Evolutionary conservation across 2,888 invertebrate genomes (phyloP).

Genomic region (Philonicus albiceps): DNA sequence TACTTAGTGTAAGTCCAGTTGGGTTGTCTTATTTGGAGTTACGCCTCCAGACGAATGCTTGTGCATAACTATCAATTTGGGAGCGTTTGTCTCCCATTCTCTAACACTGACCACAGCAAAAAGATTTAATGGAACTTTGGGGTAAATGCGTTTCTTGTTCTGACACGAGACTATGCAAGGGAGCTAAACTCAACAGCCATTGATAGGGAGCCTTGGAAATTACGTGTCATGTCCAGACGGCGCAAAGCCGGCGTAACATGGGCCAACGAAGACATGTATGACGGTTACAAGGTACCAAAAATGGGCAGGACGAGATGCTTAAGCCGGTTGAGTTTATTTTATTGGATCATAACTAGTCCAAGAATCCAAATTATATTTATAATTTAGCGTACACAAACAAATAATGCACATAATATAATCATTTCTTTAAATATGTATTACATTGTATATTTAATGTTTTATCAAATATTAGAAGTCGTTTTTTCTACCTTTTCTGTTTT

Average conservation of each 20-base stretch:
- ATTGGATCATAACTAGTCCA: neutral
- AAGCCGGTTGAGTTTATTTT: neutral
- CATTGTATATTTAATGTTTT: too few relatives aligned
- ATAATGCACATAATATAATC: too few relatives aligned
- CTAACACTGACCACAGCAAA: neutral
- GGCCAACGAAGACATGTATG: neutral
- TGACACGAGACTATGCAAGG: neutral
- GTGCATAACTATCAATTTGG: neutral
- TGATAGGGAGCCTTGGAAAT: slow-evolving; percentile 3
- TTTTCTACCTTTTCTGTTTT: too few relatives aligned
- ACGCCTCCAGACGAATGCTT: neutral
- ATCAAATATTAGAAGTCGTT: too few relatives aligned
- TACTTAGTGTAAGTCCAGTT: neutral
- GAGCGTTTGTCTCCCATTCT: neutral
- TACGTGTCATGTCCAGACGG: slow-evolving; percentile 7
- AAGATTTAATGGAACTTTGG: slow-evolving; percentile 14
- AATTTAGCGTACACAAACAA: too few relatives aligned
- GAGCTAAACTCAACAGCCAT: neutral
- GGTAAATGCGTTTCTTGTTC: slow-evolving; percentile 3
- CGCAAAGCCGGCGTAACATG: neutral
- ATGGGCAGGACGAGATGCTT: slow-evolving; percentile 3
- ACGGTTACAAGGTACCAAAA: slow-evolving; percentile 21
- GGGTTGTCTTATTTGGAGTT: neutral
- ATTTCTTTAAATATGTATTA: too few relatives aligned
- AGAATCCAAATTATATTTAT: too few relatives aligned